Conservation (phyloP, 2,888 invertebrate species). For the Eilema sororculum region DNA sequence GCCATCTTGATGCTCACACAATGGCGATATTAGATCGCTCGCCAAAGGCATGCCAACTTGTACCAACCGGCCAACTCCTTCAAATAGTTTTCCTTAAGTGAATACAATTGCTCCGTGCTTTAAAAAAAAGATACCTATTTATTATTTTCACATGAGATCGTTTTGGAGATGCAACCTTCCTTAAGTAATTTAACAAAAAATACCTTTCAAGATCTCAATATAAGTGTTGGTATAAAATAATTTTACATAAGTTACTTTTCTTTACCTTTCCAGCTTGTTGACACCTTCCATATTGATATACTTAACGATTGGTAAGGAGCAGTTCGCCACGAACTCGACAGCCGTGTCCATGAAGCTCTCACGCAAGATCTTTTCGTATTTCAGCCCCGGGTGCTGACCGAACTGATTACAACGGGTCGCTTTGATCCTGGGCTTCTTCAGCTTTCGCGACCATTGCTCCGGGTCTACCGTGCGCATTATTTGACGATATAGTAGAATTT, state of each 20-base stretch:
- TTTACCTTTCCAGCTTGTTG: constrained; percentile 28
- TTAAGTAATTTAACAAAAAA: no score
- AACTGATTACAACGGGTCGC: constrained; percentile 21
- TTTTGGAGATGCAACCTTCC: no score
- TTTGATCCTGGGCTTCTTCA: constrained; percentile 14
- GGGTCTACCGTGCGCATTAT: constrained; percentile 50
- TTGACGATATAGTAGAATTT: not conserved
- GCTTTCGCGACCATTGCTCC: constrained; percentile 31
- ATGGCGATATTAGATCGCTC: no score
- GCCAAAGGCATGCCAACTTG: no score
- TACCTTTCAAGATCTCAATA: no score
- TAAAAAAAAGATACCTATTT: no score
- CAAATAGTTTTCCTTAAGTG: no score
- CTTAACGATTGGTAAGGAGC: constrained; percentile 29
- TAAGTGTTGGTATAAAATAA: not conserved
- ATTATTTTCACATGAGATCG: no score
- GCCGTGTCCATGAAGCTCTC: constrained; percentile 36
- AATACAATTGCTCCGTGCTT: not conserved
- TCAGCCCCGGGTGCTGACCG: constrained; percentile 29
- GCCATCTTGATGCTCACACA: no score
- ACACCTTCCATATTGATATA: constrained; percentile 17
- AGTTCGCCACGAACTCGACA: constrained; percentile 32
- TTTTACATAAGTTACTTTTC: not conserved
- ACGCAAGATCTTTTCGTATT: constrained; percentile 34
- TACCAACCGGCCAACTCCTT: no score